Percentiles rank a stretch among this genome's conserved stretches.
phyloP scores from a whole-genome alignment of 37 sponge, comb jelly and placozoan species.

The Hormiphora californensis region DNA sequence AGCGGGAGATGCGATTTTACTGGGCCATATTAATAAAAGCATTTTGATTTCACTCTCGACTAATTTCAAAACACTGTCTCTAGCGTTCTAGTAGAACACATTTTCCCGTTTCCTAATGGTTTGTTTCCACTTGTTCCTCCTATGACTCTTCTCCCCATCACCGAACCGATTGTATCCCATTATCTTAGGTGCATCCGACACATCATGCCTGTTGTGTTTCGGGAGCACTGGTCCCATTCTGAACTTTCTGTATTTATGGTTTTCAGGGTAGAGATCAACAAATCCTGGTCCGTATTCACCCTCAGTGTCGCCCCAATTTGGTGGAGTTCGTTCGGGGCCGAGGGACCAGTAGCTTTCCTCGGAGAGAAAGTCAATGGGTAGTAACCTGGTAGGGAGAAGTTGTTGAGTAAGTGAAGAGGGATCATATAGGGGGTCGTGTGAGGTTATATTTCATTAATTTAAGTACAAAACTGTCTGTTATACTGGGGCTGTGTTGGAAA shows the following conservation, averaged over 20 bases:
- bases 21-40: too few relatives aligned
- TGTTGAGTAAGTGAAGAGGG: background rate
- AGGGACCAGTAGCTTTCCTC: conserved; percentile 40
- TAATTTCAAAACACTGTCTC: too few relatives aligned
- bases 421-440: too few relatives aligned
- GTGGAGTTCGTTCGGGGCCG: background rate
- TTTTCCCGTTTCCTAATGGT: background rate
- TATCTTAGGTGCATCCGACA: background rate
- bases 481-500: too few relatives aligned
- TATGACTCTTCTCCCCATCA: background rate
- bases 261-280: conserved; percentile 17
- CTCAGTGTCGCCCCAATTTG: conserved; percentile 5
- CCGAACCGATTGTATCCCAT: background rate
- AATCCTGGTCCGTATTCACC: background rate
- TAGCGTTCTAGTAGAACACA: too few relatives aligned
- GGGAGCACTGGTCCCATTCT: background rate
- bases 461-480: too few relatives aligned
- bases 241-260: conserved; percentile 7
- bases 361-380: conserved; percentile 17
- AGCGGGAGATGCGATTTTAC: too few relatives aligned
- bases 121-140: conserved; percentile 18
- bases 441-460: too few relatives aligned
- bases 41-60: too few relatives aligned
- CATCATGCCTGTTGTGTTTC: background rate
- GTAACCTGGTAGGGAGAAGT: background rate